Base-by-base conservation (phyloP, 2,113 vertebrate genomes). In the Sitta europaea region DNA sequence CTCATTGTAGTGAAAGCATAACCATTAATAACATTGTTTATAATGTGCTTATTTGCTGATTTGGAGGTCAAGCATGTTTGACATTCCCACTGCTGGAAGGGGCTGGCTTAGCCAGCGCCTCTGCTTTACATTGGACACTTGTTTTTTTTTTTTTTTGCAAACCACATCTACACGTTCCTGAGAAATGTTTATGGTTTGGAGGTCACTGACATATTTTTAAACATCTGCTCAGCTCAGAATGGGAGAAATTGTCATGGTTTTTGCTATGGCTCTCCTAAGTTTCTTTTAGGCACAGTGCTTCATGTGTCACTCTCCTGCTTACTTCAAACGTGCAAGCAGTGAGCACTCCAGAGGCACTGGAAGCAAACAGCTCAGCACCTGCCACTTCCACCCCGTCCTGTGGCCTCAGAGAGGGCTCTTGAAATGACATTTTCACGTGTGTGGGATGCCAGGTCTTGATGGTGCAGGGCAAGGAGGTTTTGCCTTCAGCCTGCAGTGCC, bases 11-110 rank as follows among this genome's bases (percentile, higher is more conserved):
- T 83, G 86, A 96, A 93, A 96, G 93, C 80, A 75, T 53, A 73
- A 86, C 84, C 94, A 97, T 96, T 95, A 96, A 95, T 93, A 92
- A 94, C 43, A 2, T 79, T 97, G 97, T 97, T 97, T 97, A 97
- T 96, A 95, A 96, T 61, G 84, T 92, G 92, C 95, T 94, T 94
- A 88, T 97, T 97, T 97, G 97, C 95, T 96, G 97, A 96, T 97
- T 93, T 91, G 86, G 96, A 96, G 96, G 97, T 97, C 96, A 97
- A 97, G 96, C 95, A n/a, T 96, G 94, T 97, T 96, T 97, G 94
- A 92, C 97, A 95, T 97, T 97, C 96, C 94, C 79, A 86, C 65
- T 75, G 79, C 92, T 92, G 68, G 38, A 75, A 95, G 55, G 86
- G 91, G 72, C 73, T 94, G 12, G 16, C 84, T 92, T 43, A 88